These are phyloP conservation scores for Zaprionus africanus DNA, from an alignment of 1,140 invertebrate species.

Conservation along the genomic window DNA sequence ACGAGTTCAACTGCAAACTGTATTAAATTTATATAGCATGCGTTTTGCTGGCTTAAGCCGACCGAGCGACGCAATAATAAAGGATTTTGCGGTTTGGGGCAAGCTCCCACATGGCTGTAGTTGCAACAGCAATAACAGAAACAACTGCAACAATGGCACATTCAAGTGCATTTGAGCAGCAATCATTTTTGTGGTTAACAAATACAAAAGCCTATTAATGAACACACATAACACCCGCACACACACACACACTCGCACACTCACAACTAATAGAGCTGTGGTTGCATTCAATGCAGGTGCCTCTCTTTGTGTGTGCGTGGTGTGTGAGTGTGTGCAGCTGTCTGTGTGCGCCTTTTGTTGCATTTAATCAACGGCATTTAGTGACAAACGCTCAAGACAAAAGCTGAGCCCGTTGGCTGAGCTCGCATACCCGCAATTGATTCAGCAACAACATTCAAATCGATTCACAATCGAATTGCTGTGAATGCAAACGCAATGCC, in stretches of 20 bases:
- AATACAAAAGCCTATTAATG: constrained; percentile 82
- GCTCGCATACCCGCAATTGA: constrained; percentile 27
- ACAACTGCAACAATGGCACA: constrained; percentile 58
- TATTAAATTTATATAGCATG: constrained; percentile 72
- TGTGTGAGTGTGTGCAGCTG: constrained; percentile 14
- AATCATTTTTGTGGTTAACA: constrained; percentile 81
- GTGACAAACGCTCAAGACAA: constrained; percentile 71
- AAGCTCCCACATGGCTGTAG: constrained; percentile 19
- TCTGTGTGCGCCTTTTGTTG: constrained; percentile 61
- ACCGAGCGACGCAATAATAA: constrained; percentile 61
- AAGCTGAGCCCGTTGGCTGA: constrained; percentile 39
- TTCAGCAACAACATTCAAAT: constrained; percentile 30
- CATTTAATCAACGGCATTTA: constrained; percentile 76
- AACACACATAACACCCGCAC: constrained; percentile 48
- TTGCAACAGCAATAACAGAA: background rate
- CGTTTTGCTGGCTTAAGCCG: constrained; percentile 46
- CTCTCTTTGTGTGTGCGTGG: background rate
- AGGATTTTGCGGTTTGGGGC: constrained; percentile 69
- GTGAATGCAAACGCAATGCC: constrained; percentile 15
- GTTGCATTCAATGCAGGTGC: constrained; percentile 26
- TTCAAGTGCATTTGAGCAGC: constrained; percentile 81
- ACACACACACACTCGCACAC: constrained; percentile 22
- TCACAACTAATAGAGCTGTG: constrained; percentile 51
- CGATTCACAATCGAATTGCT: constrained; percentile 19
- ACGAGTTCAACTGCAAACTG: constrained; percentile 67